Conservation (phyloP, 1,140 invertebrate species). For the Telenomus remus region DNA sequence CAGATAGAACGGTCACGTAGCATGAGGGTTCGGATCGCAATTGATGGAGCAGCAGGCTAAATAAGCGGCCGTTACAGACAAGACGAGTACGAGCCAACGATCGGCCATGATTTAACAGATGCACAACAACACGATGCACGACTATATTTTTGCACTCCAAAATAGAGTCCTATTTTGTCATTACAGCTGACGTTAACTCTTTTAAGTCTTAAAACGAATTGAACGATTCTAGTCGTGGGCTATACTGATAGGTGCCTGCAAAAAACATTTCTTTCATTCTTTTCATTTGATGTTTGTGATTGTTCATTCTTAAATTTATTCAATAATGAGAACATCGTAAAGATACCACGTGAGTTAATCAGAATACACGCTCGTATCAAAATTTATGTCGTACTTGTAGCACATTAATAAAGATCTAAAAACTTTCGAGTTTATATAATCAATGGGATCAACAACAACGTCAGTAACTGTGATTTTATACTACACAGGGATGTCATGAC, state of each 20-base stretch:
- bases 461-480: too few relatives aligned
- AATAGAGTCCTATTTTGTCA: conserved; percentile 15
- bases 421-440: too few relatives aligned
- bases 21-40: conserved; percentile 44
- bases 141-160: conserved; percentile 23
- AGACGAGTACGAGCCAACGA: conserved; percentile 52
- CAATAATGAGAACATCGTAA: too few relatives aligned
- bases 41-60: conserved; percentile 33
- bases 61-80: conserved; percentile 48
- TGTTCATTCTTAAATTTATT: too few relatives aligned
- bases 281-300: background rate
- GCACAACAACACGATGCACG: conserved; percentile 54
- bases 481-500: too few relatives aligned
- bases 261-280: conserved; percentile 7
- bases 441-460: too few relatives aligned
- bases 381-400: too few relatives aligned
- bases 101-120: conserved; percentile 49
- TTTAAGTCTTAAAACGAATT: conserved; percentile 49
- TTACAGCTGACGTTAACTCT: conserved; percentile 38
- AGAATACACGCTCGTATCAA: too few relatives aligned
- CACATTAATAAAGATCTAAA: too few relatives aligned
- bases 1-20: conserved; percentile 48
- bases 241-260: conserved; percentile 37
- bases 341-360: too few relatives aligned
- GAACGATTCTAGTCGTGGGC: conserved; percentile 36